These are phyloP conservation scores for Leptobrachium ailaonicum DNA, from an alignment of 2,113 vertebrate species.

Conservation along the genomic window DNA sequence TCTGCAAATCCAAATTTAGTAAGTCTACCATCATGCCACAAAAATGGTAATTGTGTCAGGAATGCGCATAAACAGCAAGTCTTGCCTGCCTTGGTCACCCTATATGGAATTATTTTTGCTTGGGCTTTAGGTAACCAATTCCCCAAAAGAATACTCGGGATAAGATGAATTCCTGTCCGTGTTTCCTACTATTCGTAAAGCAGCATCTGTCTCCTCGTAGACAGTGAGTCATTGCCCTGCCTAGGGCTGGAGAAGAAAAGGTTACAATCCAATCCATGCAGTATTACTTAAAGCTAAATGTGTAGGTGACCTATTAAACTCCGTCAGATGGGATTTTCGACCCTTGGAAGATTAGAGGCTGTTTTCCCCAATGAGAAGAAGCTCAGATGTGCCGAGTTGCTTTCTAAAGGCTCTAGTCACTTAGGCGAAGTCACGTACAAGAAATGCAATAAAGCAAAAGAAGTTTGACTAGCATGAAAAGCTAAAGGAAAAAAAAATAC, in stretches of 20 bases:
- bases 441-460: slow-evolving; percentile 13
- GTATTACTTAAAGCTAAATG: slow-evolving; percentile 54
- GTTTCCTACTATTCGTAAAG: slow-evolving; percentile 46
- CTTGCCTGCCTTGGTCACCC: background rate
- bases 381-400: slow-evolving; percentile 1
- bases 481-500: background rate
- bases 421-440: background rate
- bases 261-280: slow-evolving; percentile 27
- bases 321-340: slow-evolving; percentile 60
- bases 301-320: slow-evolving; percentile 66
- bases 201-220: slow-evolving; percentile 58
- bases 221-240: slow-evolving; percentile 53
- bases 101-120: slow-evolving; percentile 38
- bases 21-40: background rate
- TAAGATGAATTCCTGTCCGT: slow-evolving; percentile 37
- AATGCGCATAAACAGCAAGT: slow-evolving; percentile 21
- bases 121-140: slow-evolving; percentile 10
- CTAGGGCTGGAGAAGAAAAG: slow-evolving; percentile 30
- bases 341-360: slow-evolving; percentile 54
- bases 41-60: slow-evolving; percentile 21
- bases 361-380: slow-evolving; percentile 15
- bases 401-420: background rate
- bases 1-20: slow-evolving; percentile 21
- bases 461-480: background rate
- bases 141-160: slow-evolving; percentile 19